A percentile compares a stretch with the other conserved stretches of the same genome.
phyloP scores from a whole-genome alignment of 2,113 vertebrate genomes.

The Microcebus tavaratra region DNA sequence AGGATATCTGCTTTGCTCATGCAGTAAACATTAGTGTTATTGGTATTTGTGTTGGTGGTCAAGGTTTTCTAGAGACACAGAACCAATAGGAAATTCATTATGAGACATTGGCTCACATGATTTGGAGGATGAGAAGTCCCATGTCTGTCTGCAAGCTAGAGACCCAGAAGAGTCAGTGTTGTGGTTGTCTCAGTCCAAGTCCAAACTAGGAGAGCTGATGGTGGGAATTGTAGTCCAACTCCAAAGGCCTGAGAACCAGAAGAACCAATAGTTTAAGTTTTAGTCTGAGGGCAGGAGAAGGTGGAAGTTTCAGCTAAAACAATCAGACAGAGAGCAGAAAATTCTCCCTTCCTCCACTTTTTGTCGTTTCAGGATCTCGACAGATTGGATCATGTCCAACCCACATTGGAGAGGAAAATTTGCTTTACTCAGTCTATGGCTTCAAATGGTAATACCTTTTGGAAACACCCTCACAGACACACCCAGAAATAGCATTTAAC shows the following conservation, averaged over 20 bases:
- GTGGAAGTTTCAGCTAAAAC: not conserved
- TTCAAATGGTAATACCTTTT: not conserved
- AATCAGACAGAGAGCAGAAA: not conserved
- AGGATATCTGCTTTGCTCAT: not conserved
- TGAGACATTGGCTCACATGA: not conserved
- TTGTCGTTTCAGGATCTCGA: not conserved
- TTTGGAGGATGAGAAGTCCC: not conserved
- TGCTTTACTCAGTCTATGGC: not conserved
- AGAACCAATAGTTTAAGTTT: not conserved
- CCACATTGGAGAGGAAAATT: no score
- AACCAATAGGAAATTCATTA: not conserved
- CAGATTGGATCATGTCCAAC: not conserved
- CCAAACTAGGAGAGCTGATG: not conserved
- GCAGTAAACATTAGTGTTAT: not conserved
- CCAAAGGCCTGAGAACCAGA: not conserved
- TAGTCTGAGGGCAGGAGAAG: not conserved
- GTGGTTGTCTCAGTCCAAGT: not conserved
- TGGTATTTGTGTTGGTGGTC: not conserved
- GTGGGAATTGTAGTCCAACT: not conserved
- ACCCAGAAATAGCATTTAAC: not conserved
- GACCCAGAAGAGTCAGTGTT: not conserved
- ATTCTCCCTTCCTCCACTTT: not conserved
- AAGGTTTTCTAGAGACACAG: not conserved
- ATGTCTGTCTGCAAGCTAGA: not conserved
- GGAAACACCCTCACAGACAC: not conserved